Percentiles rank a stretch among this genome's conserved stretches.
phyloP scores from a whole-genome alignment of 2,113 vertebrate genomes.

The Rhipidura dahli region DNA sequence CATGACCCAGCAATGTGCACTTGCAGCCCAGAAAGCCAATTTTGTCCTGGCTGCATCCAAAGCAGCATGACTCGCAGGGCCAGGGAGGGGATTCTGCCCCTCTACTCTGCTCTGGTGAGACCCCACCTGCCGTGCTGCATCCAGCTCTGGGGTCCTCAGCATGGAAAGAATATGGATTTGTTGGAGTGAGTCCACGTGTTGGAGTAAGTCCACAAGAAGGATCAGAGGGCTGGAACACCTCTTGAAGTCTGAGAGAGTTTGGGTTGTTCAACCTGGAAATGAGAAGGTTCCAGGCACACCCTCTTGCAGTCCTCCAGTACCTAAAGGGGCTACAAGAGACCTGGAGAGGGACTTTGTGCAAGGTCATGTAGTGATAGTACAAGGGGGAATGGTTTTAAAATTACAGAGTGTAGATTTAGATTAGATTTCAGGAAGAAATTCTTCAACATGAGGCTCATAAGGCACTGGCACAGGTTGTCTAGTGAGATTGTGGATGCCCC shows the following conservation, averaged over 20 bases:
- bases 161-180: no score
- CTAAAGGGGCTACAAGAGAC: background rate
- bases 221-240: background rate
- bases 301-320: background rate
- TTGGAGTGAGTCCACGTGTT: background rate
- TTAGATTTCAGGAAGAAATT: background rate
- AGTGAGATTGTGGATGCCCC: background rate
- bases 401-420: background rate
- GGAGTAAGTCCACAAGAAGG: background rate
- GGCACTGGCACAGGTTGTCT: background rate
- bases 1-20: accelerated
- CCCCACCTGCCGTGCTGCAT: background rate
- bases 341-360: background rate
- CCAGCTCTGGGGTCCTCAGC: background rate
- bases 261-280: background rate
- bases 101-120: background rate
- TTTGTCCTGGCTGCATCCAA: background rate
- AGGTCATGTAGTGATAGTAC: background rate
- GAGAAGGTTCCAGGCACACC: background rate
- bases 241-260: background rate
- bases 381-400: background rate
- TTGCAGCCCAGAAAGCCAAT: background rate
- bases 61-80: accelerated
- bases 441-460: background rate
- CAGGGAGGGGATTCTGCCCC: accelerated